Evolutionary conservation across 2,797 vertebrate genomes (phyloP).

Genomic region (Triplophysa bombifrons): DNA sequence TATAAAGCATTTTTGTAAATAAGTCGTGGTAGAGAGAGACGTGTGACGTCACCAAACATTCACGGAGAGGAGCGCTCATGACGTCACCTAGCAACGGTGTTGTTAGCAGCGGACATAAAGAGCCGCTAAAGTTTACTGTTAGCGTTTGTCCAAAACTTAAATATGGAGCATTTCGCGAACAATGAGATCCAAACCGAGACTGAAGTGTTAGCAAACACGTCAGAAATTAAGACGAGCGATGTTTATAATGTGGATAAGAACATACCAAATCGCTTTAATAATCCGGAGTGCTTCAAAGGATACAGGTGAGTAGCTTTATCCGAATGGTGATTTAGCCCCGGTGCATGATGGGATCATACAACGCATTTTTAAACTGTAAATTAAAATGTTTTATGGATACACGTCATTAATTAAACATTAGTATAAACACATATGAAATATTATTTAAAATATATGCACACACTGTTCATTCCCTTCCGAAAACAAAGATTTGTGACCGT

Average conservation of each 20-base stretch:
- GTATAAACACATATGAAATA: too few relatives aligned
- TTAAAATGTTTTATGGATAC: too few relatives aligned
- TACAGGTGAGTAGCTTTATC: constrained; percentile 58
- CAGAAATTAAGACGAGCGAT: constrained; percentile 54
- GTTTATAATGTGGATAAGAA: constrained; percentile 63
- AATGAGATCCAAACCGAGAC: not conserved
- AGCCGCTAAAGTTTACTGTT: not conserved
- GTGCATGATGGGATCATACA: not conserved
- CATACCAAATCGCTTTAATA: constrained; percentile 64
- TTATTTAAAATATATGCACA: too few relatives aligned
- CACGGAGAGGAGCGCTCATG: not conserved
- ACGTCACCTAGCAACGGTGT: constrained; percentile 62
- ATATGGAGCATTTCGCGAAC: constrained; percentile 27
- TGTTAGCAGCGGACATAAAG: constrained; percentile 47
- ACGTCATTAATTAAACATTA: too few relatives aligned
- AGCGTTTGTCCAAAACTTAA: not conserved
- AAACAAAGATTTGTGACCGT: too few relatives aligned
- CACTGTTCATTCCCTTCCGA: too few relatives aligned
- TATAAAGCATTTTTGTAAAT: too few relatives aligned
- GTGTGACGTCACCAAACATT: not conserved
- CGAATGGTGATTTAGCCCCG: too few relatives aligned
- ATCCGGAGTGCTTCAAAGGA: constrained; percentile 65
- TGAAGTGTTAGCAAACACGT: not conserved
- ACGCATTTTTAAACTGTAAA: not conserved
- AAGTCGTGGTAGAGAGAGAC: too few relatives aligned